A percentile compares a stretch with the other conserved stretches of the same genome.
These are phyloP conservation scores for Tetragnatha montana DNA, from an alignment of 2,888 invertebrate genomes.

Conservation along the genomic window DNA sequence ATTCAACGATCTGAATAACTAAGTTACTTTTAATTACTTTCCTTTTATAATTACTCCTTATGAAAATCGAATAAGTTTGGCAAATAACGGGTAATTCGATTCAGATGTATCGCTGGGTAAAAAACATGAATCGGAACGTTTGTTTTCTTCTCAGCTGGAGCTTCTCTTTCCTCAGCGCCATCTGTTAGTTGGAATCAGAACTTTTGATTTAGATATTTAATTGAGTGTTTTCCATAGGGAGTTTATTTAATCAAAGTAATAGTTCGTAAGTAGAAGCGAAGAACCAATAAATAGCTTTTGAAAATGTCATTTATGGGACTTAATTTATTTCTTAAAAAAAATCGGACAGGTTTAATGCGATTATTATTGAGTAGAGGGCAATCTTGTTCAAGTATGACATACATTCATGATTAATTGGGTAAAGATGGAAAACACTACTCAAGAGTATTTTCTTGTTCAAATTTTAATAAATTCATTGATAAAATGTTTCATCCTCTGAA, in stretches of 20 bases:
- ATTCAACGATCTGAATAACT: background rate
- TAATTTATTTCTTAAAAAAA: too few species aligned
- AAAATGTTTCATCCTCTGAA: too few species aligned
- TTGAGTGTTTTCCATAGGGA: background rate
- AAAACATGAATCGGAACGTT: background rate
- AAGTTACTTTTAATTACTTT: background rate
- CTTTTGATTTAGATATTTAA: background rate
- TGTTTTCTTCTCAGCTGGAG: background rate
- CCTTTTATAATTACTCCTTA: background rate
- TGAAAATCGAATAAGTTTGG: background rate
- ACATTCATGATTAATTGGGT: too few species aligned
- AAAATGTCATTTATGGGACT: too few species aligned
- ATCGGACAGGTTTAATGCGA: too few species aligned
- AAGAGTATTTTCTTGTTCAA: too few species aligned
- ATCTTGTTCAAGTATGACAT: too few species aligned
- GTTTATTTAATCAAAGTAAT: background rate
- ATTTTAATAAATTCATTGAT: too few species aligned
- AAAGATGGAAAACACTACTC: too few species aligned
- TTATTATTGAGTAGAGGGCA: too few species aligned
- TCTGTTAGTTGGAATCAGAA: background rate
- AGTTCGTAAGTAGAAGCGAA: too few species aligned
- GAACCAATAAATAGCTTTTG: too few species aligned
- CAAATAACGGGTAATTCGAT: background rate
- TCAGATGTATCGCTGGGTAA: background rate
- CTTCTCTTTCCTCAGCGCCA: background rate